Evolutionary conservation across 1,140 invertebrate species (phyloP), one percentile per base, ranked within the genome.

Genomic region (Nilaparvata lugens): DNA sequence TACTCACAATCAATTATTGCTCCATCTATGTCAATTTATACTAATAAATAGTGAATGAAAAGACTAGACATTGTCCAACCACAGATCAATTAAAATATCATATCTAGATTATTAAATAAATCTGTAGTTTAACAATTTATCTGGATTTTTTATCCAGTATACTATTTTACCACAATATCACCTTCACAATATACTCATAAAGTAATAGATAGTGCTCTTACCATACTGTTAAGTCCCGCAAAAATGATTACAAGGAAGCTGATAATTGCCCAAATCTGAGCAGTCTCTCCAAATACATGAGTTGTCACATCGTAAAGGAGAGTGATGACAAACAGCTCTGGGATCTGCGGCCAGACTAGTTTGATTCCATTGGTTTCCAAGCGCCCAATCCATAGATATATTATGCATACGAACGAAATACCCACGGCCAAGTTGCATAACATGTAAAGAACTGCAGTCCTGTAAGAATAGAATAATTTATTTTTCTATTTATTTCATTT

Each of bases 191-290:
- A n/a, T n/a, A n/a, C n/a, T n/a, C n/a, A n/a, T n/a, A n/a, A n/a
- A n/a, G n/a, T n/a, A n/a, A n/a, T n/a, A n/a, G n/a, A n/a, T n/a
- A n/a, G n/a, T n/a, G n/a, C n/a, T n/a, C 67, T 71, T 71, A 79
- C 78, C 76, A 77, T 74, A 65, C 75, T 78, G 21, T 72, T 70
- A 58, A 80, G 73, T 35, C 78, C 77, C 42, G 77, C 69, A 25
- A 74, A 72, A 18, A 78, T 60, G 9, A 79, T 67, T 0, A 73
- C 52, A 4, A 72, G 60, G 64, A 74, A 78, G 5, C 72, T 68
- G 7, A 78, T 56, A 23, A 74, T 66, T 7, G 74, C 71, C 74
- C 75, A 76, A 24, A 73, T 59, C 58, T 69, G 69, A 2, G 68
- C 62, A 52, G 71, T 59, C 5, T 62, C 64, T n/a, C 65, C 66